Base-by-base conservation (phyloP, 2,113 vertebrate genomes). In the Progne subis region DNA sequence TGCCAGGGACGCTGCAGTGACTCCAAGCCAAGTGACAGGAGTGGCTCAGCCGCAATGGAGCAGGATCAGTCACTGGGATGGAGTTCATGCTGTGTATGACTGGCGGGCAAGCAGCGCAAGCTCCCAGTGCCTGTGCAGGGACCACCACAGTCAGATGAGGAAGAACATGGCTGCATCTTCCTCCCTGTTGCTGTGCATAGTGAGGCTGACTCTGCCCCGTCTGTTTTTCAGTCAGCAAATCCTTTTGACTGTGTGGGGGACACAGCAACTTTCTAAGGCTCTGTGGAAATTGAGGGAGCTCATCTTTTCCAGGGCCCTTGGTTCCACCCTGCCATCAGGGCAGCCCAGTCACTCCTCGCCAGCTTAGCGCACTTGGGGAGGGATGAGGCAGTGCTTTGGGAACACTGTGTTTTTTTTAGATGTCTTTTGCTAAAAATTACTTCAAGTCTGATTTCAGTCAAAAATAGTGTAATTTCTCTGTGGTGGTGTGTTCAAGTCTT, bases 281-380 rank as follows among this genome's bases (percentile, higher is more conserved):
- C 49, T 1, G 3, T 47, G 29, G 59, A 34, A 46, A 31, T 32
- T 2, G 1, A 56, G 20, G 2, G 1, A 72, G 12, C 13, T 84
- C 34, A 11, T 44, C 37, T 81, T 47, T 41, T 46, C 19, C 63
- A 57, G 34, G 47, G 47, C 26, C n/a, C 19, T 11, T 0, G 0
- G 29, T 78, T 26, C 49, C 60, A 24, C 13, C 19, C 21, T 41
- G 7, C 53, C 16, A 3, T 10, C 50, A 25, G 25, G 39, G 14
- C 2, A 70, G 25, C 23, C 37, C n/a, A 0, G 0, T 18, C 55
- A 16, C 18, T 43, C 43, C 28, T 41, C 0, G 0, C 23, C 47
- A 60, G 19, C 32, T 44, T 25, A 32, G 32, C 1, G 1, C 18
- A 15, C 26, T 50, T 24, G 8, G 3, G 31, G 37, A 70, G 26